Conservation (phyloP, 2,797 vertebrate species). For the Crossoptilon crossoptilon region DNA sequence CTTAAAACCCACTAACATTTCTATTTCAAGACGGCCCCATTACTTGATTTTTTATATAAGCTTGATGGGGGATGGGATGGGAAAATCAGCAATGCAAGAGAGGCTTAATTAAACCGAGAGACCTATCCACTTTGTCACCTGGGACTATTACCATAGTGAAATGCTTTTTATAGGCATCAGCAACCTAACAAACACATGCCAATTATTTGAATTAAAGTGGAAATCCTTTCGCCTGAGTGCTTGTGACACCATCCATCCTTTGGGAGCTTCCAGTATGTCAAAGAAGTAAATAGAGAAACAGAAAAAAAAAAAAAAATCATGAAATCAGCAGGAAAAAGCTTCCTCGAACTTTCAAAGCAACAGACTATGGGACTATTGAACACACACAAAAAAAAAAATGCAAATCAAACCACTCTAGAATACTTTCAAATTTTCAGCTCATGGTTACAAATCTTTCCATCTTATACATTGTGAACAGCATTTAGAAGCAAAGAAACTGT, state of each 20-base stretch:
- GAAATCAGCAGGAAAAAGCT: neutral
- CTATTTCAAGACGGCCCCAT: neutral
- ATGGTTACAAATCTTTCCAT: neutral
- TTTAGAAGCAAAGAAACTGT: neutral
- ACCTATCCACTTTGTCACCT: neutral
- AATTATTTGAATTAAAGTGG: slow-evolving; percentile 54
- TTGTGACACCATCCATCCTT: neutral
- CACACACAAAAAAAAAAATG: neutral
- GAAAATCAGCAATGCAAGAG: neutral
- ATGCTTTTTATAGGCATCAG: slow-evolving; percentile 38
- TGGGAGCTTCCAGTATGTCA: neutral
- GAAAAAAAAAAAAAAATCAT: neutral
- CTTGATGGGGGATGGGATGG: neutral
- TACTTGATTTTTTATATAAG: neutral
- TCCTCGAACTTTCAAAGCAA: neutral
- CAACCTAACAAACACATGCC: slow-evolving; percentile 30
- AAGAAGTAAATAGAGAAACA: neutral
- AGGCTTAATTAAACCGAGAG: slow-evolving; percentile 33
- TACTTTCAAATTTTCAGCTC: neutral
- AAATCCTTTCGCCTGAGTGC: neutral
- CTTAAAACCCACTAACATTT: neutral
- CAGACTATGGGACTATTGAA: neutral
- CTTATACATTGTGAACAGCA: neutral
- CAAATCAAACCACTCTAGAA: neutral
- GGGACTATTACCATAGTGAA: slow-evolving; percentile 62